Evolutionary conservation across 1,140 invertebrate genomes (phyloP).

Genomic region (Sinonovacula constricta): DNA sequence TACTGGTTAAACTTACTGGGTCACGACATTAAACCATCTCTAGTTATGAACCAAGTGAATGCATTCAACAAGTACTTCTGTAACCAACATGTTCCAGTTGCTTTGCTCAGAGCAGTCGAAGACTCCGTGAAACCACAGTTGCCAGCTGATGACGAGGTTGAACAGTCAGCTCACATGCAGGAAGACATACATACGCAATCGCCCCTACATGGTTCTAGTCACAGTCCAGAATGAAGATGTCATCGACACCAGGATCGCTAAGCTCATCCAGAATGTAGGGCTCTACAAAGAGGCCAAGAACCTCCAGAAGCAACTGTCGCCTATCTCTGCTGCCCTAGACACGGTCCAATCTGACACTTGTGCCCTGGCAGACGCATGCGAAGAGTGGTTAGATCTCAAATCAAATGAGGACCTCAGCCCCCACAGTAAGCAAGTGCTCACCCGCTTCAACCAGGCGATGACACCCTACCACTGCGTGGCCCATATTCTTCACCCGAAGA

Average conservation of each 20-base stretch:
- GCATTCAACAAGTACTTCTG: slow-evolving; percentile 37
- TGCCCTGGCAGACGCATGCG: not conserved
- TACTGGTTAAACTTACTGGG: not conserved
- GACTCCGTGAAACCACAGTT: slow-evolving; percentile 17
- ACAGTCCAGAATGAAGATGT: slow-evolving; percentile 5
- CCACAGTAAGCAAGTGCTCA: not conserved
- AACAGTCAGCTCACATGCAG: slow-evolving; percentile 5
- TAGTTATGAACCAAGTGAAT: slow-evolving; percentile 26
- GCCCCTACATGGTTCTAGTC: slow-evolving; percentile 15
- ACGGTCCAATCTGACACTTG: not conserved
- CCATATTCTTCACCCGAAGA: slow-evolving; percentile 6
- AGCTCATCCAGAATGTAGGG: slow-evolving; percentile 16
- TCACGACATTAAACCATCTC: not conserved
- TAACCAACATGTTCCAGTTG: slow-evolving; percentile 24
- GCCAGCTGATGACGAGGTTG: not conserved
- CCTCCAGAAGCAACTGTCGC: not conserved
- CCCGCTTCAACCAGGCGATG: slow-evolving; percentile 7
- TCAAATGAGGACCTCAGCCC: not conserved
- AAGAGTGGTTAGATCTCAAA: slow-evolving; percentile 2
- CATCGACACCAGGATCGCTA: not conserved
- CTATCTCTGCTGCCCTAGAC: slow-evolving; percentile 3
- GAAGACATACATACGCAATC: slow-evolving; percentile 1
- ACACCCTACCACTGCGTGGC: slow-evolving; percentile 12
- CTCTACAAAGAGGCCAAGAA: slow-evolving; percentile 1
- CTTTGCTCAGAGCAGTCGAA: not conserved